phyloP scores from a whole-genome alignment of 92 coral and sea anemone species.

The Porites evermanni region DNA sequence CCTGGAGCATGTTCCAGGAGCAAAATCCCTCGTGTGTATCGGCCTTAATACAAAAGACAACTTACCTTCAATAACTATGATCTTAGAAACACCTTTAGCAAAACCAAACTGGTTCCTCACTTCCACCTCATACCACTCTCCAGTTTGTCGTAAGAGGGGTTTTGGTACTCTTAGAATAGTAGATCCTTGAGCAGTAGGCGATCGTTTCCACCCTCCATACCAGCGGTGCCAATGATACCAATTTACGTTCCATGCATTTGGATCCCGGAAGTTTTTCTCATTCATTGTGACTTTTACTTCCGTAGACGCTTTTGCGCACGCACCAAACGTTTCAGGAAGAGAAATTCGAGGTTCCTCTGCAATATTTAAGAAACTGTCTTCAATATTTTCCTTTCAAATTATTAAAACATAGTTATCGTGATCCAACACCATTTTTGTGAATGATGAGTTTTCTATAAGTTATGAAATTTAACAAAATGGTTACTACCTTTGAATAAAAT shows the following conservation, averaged over 20 bases:
- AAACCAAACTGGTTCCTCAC: conserved; percentile 86
- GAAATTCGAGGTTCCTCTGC: conserved; percentile 84
- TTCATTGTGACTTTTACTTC: conserved; percentile 47
- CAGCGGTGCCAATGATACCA: conserved; percentile 33
- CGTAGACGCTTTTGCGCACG: conserved; percentile 64
- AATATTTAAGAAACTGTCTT: background rate
- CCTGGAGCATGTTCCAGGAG: too few relatives aligned
- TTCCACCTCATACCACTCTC: conserved; percentile 65
- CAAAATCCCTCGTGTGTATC: too few relatives aligned
- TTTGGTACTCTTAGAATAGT: conserved; percentile 4
- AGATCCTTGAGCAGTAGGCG: background rate
- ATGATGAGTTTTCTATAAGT: too few relatives aligned
- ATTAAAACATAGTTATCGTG: too few relatives aligned
- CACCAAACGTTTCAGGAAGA: conserved; percentile 64
- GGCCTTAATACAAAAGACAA: background rate
- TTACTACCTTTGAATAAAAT: too few relatives aligned
- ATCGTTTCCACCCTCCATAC: background rate
- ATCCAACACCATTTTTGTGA: too few relatives aligned
- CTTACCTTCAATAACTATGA: conserved; percentile 55
- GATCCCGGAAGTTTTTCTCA: conserved; percentile 36
- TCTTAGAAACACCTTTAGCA: conserved; percentile 57
- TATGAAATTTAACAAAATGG: too few relatives aligned
- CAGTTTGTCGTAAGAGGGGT: conserved; percentile 33
- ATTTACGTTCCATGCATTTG: conserved; percentile 52
- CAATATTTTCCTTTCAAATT: too few relatives aligned